Conservation (phyloP, 2,888 invertebrate species). For the Unio pictorum region DNA sequence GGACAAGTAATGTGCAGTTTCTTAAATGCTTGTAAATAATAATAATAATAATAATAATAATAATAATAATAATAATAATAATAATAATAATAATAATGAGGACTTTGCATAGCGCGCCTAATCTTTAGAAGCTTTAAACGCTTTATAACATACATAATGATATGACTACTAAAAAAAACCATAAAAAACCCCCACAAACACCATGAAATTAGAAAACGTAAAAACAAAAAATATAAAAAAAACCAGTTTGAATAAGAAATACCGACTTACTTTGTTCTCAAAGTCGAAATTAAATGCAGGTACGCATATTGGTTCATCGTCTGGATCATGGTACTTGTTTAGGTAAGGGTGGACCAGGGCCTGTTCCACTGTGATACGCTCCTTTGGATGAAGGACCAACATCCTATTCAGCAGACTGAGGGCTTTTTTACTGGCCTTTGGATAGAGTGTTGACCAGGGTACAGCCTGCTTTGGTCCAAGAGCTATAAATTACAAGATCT, state of each 20-base stretch:
- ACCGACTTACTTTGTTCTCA: constrained; percentile 63
- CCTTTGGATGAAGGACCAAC: constrained; percentile 70
- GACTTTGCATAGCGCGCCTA: no score
- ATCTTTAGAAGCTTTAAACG: no score
- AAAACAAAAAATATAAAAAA: no score
- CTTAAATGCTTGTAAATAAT: no score
- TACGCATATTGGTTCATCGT: constrained; percentile 70
- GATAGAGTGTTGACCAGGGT: constrained; percentile 68
- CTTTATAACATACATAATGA: no score
- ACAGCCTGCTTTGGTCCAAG: constrained; percentile 62
- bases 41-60: no score
- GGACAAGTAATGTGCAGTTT: no score
- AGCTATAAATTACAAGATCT: constrained; percentile 22
- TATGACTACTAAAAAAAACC: no score
- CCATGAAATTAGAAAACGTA: no score
- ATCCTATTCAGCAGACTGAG: constrained; percentile 66
- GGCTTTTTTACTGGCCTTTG: constrained; percentile 70
- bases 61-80: no score
- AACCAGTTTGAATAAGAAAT: background rate
- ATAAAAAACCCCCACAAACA: no score
- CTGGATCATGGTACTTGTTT: constrained; percentile 72
- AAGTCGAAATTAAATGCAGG: constrained; percentile 69
- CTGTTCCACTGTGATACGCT: constrained; percentile 70
- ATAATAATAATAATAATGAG: no score
- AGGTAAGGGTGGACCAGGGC: constrained; percentile 72